A percentile compares a stretch with the other conserved stretches of the same genome.
Conservation (phyloP, 2,888 invertebrate genomes). For the Drosophila peninsularis region DNA sequence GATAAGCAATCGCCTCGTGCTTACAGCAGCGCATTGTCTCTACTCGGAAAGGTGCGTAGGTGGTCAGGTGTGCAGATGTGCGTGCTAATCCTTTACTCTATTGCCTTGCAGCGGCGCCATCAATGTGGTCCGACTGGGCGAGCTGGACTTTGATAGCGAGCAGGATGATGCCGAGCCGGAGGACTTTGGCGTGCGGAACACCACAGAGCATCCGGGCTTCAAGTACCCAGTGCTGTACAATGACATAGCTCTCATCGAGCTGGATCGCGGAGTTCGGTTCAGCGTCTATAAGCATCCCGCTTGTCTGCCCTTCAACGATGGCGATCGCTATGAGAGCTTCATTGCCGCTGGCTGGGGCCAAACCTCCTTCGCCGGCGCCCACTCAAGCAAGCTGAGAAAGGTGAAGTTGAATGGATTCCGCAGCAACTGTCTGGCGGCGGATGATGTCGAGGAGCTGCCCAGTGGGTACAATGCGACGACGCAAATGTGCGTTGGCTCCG, state of each 20-base stretch:
- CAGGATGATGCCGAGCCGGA: conserved; percentile 78
- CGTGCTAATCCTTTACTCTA: too few species aligned
- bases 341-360: conserved; percentile 86
- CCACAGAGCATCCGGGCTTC: conserved; percentile 84
- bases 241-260: conserved; percentile 86
- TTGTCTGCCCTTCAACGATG: conserved; percentile 83
- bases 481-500: conserved; percentile 77
- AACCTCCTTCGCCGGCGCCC: conserved; percentile 71
- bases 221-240: conserved; percentile 84
- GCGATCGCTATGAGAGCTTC: conserved; percentile 53
- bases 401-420: conserved; percentile 85
- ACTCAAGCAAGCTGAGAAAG: conserved; percentile 85
- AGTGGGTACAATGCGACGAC: conserved; percentile 58
- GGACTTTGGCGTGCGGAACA: conserved; percentile 72
- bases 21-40: conserved; percentile 69
- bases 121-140: conserved; percentile 79
- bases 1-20: conserved; percentile 61
- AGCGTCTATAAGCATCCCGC: conserved; percentile 85
- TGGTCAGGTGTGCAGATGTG: too few species aligned
- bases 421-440: conserved; percentile 42
- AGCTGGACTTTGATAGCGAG: conserved; percentile 74
- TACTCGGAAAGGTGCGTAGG: conserved; percentile 31
- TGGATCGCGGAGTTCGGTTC: conserved; percentile 82
- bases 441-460: conserved; percentile 53
- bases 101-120: conserved; percentile 65